phyloP scores from a whole-genome alignment of 2,888 invertebrate genomes.

The Lycocerus yunnanus region DNA sequence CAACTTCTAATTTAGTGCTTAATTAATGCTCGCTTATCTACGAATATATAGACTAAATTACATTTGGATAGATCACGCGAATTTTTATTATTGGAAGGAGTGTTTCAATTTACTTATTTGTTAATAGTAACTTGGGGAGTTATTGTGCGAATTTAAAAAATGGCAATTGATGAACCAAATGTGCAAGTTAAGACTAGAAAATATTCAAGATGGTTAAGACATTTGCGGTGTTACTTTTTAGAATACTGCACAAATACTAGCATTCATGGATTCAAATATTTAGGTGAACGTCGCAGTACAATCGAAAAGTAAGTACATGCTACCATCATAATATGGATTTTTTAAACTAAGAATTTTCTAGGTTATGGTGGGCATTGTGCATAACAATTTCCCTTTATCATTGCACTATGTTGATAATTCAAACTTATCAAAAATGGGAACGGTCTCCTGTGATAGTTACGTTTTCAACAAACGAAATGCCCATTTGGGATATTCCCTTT shows the following conservation, averaged over 20 bases:
- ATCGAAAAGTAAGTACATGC: slow-evolving; percentile 47
- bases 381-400: slow-evolving; percentile 65
- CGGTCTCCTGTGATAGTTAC: slow-evolving; percentile 76
- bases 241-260: slow-evolving; percentile 50
- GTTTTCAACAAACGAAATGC: slow-evolving; percentile 74
- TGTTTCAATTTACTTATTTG: neutral
- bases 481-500: slow-evolving; percentile 65
- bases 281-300: slow-evolving; percentile 50
- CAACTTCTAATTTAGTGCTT: neutral
- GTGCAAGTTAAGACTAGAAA: neutral
- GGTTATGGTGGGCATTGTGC: slow-evolving; percentile 68
- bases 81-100: neutral
- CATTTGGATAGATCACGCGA: neutral
- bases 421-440: slow-evolving; percentile 74
- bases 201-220: neutral
- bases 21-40: neutral
- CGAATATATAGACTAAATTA: neutral
- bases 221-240: neutral
- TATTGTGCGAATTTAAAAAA: neutral
- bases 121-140: neutral
- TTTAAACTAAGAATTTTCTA: slow-evolving; percentile 45
- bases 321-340: neutral
- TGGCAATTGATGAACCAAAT: neutral
- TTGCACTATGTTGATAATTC: slow-evolving; percentile 64
- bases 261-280: slow-evolving; percentile 53